Evolutionary conservation across 2,113 vertebrate species (phyloP).

Genomic region (Turnix velox): DNA sequence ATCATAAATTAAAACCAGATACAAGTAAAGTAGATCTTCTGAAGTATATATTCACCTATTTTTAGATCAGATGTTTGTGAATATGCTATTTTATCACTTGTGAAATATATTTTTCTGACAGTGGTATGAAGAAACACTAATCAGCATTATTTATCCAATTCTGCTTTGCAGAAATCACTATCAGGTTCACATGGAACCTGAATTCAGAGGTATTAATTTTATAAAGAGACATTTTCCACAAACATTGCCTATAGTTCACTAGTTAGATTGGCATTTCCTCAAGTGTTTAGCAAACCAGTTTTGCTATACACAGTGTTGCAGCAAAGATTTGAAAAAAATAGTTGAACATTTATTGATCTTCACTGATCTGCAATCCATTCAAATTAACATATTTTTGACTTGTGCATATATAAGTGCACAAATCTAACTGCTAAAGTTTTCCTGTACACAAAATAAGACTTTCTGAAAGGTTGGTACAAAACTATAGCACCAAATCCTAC

Average conservation of each 20-base stretch:
- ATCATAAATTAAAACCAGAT: not conserved
- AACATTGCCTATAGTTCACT: not conserved
- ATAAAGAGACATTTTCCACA: not conserved
- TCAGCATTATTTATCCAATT: not conserved
- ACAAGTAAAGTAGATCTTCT: not conserved
- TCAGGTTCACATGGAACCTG: not conserved
- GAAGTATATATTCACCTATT: not conserved
- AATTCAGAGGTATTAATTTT: not conserved
- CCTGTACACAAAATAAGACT: not conserved
- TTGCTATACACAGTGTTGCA: not conserved
- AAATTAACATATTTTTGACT: not conserved
- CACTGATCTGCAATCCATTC: not conserved
- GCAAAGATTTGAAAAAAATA: not conserved
- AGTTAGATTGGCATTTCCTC: not conserved
- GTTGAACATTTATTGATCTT: not conserved
- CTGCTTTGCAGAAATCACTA: not conserved
- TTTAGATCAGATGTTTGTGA: not conserved
- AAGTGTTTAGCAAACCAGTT: not conserved
- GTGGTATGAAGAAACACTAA: not conserved
- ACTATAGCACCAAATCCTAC: not conserved
- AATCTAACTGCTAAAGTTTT: not conserved
- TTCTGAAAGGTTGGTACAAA: not conserved
- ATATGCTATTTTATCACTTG: not conserved
- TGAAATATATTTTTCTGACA: not conserved
- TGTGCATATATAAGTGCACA: not conserved